Evolutionary conservation across 2,113 vertebrate species (phyloP), one percentile per base, ranked within the genome.

Genomic region (Lanius ludovicianus): DNA sequence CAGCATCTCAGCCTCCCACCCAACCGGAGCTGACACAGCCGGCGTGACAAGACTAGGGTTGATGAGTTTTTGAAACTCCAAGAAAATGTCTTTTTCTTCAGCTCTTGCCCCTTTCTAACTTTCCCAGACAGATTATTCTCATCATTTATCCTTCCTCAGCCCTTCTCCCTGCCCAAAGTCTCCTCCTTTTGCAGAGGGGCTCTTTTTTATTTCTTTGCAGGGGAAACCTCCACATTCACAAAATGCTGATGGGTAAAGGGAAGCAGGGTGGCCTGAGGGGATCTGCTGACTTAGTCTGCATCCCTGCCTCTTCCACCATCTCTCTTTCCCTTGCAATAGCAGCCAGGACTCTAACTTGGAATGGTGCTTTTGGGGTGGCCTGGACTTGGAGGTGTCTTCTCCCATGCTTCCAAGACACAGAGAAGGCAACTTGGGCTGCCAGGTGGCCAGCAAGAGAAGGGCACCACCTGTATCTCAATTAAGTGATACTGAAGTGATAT

Each of bases 31-130:
- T 93, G 93, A 95, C 91, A 92, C 1, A 2, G 68, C 89, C 18
- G 3, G 86, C 15, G 24, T 53, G 95, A 92, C 9, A 70, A 94
- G 84, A 55, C 74, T 89, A 2, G 21, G 90, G 73, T 63, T 10
- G 56, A 78, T 17, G 81, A 75, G 15, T 84, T 95, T 65, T 84
- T 90, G 93, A 87, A 64, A 39, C 82, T 33, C 83, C 42, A 28
- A 69, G 73, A 76, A 82, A 88, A 86, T 46, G 17, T 35, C 46
- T 92, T 70, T 49, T 46, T 33, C 46, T 86, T 46, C 17, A 55
- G 69, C 37, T 73, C 31, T 62, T 55, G 64, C 83, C 42, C 69
- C 18, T 88, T 89, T 82, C 57, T 70, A 47, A 62, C 73, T 76
- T 93, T 62, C 31, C 62, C 63, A 52, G 28, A 15, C 9, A 94